phyloP scores from a whole-genome alignment of 2,797 vertebrate genomes.

The Picus viridis region DNA sequence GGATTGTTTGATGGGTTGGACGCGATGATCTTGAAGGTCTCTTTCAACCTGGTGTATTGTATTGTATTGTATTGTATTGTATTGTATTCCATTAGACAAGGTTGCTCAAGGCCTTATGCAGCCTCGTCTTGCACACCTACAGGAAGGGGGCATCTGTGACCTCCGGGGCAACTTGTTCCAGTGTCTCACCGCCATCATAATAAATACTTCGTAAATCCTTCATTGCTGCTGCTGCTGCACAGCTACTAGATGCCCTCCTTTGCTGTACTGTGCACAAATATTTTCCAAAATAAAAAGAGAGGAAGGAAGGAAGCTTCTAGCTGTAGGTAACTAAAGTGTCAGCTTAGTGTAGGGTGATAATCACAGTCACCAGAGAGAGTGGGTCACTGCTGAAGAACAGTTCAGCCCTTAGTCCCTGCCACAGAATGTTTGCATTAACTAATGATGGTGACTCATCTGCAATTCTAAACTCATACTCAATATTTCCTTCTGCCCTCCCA shows the following conservation, averaged over 20 bases:
- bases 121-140: no score
- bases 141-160: no score
- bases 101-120: no score
- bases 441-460: background rate
- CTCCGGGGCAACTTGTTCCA: no score
- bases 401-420: background rate
- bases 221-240: background rate
- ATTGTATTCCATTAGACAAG: no score
- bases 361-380: background rate
- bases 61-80: no score
- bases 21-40: no score
- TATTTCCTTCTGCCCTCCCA: background rate
- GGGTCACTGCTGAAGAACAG: background rate
- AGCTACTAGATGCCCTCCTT: background rate
- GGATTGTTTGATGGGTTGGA: no score
- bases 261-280: background rate
- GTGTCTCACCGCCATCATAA: no score
- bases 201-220: no score
- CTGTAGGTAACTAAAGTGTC: background rate
- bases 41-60: no score
- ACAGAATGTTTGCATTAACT: background rate
- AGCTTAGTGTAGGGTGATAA: background rate
- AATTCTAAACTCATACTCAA: background rate
- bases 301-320: background rate
- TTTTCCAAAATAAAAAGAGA: background rate